phyloP scores from a whole-genome alignment of 2,113 vertebrate species.

The Ptilonorhynchus violaceus region DNA sequence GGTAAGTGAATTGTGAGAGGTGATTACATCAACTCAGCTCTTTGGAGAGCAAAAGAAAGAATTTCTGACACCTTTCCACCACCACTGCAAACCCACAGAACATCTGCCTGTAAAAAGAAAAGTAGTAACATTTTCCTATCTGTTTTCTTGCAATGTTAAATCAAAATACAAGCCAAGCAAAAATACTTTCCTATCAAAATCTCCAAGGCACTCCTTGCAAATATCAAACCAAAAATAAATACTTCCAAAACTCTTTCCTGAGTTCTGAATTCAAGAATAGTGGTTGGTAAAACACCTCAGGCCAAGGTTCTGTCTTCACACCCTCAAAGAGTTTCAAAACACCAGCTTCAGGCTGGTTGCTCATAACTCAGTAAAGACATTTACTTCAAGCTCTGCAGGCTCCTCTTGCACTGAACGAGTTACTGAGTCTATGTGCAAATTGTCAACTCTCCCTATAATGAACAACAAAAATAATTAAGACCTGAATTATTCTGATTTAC shows the following conservation, averaged over 20 bases:
- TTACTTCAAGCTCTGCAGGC: neutral
- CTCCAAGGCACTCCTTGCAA: neutral
- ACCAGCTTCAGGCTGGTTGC: neutral
- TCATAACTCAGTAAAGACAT: neutral
- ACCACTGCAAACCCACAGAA: neutral
- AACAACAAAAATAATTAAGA: neutral
- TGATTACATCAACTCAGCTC: neutral
- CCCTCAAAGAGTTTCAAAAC: neutral
- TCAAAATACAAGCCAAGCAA: neutral
- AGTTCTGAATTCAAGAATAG: neutral
- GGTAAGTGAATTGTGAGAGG: neutral
- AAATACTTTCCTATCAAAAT: neutral
- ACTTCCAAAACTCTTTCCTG: neutral
- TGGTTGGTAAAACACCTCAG: neutral
- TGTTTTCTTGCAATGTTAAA: neutral
- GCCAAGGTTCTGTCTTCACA: neutral
- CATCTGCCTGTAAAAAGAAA: neutral
- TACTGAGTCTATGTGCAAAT: neutral
- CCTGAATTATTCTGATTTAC: neutral
- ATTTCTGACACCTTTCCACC: constrained; percentile 19
- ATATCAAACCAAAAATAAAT: neutral
- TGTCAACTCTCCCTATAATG: neutral
- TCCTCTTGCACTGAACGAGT: neutral
- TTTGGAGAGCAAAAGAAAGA: neutral
- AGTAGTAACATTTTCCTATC: neutral